Evolutionary conservation across 2,888 invertebrate species (phyloP).

Genomic region (Diarsia rubi): DNA sequence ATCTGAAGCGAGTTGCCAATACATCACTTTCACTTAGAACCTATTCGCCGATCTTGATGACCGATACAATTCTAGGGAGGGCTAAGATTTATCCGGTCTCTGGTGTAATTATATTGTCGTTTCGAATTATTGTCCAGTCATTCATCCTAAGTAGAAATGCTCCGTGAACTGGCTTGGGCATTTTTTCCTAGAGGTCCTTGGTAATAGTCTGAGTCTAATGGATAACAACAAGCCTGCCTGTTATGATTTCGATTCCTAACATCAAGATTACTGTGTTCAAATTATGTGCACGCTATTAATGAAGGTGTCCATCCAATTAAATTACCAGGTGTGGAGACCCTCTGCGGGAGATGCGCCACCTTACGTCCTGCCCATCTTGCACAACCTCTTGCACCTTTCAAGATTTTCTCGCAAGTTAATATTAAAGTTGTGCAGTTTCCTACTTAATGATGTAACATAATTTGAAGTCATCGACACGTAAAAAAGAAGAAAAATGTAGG

Average conservation of each 20-base stretch:
- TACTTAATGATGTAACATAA: no score
- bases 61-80: slow-evolving; percentile 47
- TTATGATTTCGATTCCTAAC: background rate
- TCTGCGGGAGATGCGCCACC: no score
- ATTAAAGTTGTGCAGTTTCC: no score
- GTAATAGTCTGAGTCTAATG: background rate
- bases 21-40: slow-evolving; percentile 62
- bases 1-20: slow-evolving; percentile 34
- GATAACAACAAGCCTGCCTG: background rate
- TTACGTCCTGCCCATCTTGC: no score
- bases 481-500: no score
- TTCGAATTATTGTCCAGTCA: slow-evolving; percentile 49
- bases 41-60: slow-evolving; percentile 55
- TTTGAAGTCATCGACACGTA: no score
- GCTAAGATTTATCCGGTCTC: slow-evolving; percentile 47
- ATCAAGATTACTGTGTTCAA: background rate
- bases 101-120: slow-evolving; percentile 57
- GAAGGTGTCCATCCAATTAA: no score
- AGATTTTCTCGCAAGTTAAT: no score
- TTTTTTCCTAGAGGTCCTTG: slow-evolving; percentile 11
- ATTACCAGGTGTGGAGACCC: no score
- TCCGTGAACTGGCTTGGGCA: background rate
- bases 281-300: no score
- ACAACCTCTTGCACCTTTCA: no score
- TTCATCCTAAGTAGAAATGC: slow-evolving; percentile 33